Evolutionary conservation across 1,140 invertebrate genomes (phyloP), one percentile per base, ranked within the genome.

Genomic region (Drosophila navojoa): DNA sequence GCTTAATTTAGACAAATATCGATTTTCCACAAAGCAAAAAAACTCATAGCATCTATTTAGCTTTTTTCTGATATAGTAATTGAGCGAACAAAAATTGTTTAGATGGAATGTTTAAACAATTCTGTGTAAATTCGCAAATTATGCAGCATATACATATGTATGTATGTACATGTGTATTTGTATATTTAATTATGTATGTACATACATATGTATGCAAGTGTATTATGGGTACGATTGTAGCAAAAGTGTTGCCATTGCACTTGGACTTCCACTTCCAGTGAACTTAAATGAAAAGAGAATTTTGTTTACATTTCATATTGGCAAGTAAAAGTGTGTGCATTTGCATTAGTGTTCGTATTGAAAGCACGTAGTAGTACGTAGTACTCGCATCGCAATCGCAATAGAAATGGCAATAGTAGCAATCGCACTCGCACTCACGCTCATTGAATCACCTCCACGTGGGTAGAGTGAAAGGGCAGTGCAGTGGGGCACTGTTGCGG

Each of bases 221-320:
- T 2, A 44, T 15, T 44, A 16, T 44, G 27, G 27, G 32, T 38
- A 13, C 35, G 35, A 2, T 38, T 3, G 35, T 11, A 38, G 22
- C 76, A 35, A 72, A 54, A n/a, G 0, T 15, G 44, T 19, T 13
- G 32, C 1, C 55, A 63, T 32, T 71, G 79, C 79, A 70, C 76
- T 73, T 87, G 79, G 81, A 79, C 68, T 57, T 71, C 60, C 62
- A 59, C 69, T 61, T 71, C 60, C 62, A 59, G 59, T 58, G 62
- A 38, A 22, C 47, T 7, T 35, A 32, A 38, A 68, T 5, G 32
- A 49, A 53, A 64, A 68, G 7, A 45, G 16, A 44, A 62, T 67
- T 87, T 85, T 87, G 82, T 87, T 87, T 87, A 87, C 82, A 87
- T 87, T 81, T 72, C 22, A 40, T 38, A 38, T 32, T 52, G 44